Conservation (phyloP, 2,113 vertebrate species). For the Chlamydotis undulata region DNA sequence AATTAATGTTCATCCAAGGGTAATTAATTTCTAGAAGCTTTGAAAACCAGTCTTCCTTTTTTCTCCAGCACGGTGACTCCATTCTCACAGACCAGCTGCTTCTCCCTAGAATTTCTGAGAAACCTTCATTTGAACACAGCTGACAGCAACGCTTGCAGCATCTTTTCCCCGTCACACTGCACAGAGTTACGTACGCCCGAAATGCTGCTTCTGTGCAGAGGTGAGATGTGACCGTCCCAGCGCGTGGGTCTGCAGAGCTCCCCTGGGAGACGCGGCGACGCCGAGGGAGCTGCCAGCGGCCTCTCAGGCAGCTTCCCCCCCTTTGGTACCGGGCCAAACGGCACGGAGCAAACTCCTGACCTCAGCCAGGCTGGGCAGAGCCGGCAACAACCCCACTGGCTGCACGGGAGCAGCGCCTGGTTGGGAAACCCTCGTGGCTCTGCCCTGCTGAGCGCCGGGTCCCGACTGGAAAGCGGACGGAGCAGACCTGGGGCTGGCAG, state of each 20-base stretch:
- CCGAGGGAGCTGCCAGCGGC: background rate
- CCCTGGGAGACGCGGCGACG: fast-evolving
- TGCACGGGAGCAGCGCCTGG: fast-evolving
- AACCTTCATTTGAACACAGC: background rate
- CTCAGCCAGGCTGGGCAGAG: too few species aligned
- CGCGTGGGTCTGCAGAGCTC: background rate
- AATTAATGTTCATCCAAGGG: slow-evolving; percentile 29
- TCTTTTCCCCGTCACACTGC: fast-evolving
- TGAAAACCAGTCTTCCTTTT: background rate
- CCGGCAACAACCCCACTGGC: background rate
- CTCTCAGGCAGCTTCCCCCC: too few species aligned
- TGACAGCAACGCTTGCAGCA: fast-evolving
- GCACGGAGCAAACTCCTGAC: background rate
- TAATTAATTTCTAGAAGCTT: slow-evolving; percentile 48
- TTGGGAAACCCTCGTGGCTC: background rate
- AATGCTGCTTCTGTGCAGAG: fast-evolving
- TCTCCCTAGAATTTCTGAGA: background rate
- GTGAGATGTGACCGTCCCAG: fast-evolving
- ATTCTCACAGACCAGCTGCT: background rate
- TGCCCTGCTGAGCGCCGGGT: background rate
- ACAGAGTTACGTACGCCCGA: fast-evolving
- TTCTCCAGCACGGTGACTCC: background rate
- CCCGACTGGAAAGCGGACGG: fast-evolving
- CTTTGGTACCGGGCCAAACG: background rate
- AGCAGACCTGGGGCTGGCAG: background rate